phyloP scores from a whole-genome alignment of 1,140 invertebrate species.

The Drosophila jambulina region DNA sequence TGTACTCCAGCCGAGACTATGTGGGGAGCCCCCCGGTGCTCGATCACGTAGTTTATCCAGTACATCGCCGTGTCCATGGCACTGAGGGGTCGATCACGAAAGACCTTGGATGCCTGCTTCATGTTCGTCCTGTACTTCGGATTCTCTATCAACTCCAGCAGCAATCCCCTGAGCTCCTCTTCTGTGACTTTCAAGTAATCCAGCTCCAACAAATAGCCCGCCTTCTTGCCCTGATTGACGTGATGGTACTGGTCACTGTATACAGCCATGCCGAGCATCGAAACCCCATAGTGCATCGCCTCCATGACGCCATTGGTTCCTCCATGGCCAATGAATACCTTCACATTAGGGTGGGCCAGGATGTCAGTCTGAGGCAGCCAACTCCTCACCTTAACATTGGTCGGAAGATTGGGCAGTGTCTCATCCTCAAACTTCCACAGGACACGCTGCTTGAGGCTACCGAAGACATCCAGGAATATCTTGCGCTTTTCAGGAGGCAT shows the following conservation, averaged over 20 bases:
- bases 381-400: conserved; percentile 87
- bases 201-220: conserved; percentile 58
- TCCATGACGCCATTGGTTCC: conserved; percentile 88
- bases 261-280: conserved; percentile 88
- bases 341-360: conserved; percentile 87
- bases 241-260: conserved; percentile 86
- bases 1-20: conserved; percentile 86
- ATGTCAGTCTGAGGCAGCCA: conserved; percentile 90
- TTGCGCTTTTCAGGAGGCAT: conserved; percentile 85
- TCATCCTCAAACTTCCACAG: conserved; percentile 88
- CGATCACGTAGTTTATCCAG: conserved; percentile 88
- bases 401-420: conserved; percentile 84
- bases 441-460: conserved; percentile 86
- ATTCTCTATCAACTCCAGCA: conserved; percentile 85
- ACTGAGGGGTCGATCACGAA: conserved; percentile 86
- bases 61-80: conserved; percentile 87
- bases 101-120: conserved; percentile 84
- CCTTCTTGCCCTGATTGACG: conserved; percentile 46
- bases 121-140: conserved; percentile 84
- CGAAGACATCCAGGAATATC: conserved; percentile 86
- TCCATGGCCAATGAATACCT: conserved; percentile 88
- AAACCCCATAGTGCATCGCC: conserved; percentile 87
- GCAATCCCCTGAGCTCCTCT: conserved; percentile 73
- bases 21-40: conserved; percentile 87
- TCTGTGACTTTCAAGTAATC: conserved; percentile 72